Evolutionary conservation across 2,797 vertebrate species (phyloP).

Genomic region (Channallabes apus): DNA sequence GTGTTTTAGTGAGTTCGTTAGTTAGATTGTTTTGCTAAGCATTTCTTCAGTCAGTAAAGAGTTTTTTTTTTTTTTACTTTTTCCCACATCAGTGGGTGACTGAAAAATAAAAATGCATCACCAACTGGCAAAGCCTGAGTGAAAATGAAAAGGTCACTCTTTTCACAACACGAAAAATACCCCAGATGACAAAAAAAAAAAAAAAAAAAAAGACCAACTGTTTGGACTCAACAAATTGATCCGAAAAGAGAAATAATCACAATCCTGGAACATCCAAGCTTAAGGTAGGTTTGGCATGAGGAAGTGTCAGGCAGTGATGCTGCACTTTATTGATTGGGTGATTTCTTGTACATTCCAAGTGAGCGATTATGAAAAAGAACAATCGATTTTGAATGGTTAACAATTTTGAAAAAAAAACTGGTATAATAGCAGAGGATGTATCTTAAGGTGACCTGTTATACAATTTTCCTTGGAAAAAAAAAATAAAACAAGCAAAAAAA

Average conservation of each 20-base stretch:
- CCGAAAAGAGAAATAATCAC: neutral
- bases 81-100: neutral
- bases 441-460: too few species aligned
- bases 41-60: neutral
- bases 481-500: too few species aligned
- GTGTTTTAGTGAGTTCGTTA: neutral
- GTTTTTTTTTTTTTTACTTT: too few species aligned
- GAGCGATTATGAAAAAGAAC: too few species aligned
- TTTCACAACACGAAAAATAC: neutral
- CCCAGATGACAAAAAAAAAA: neutral
- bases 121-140: neutral
- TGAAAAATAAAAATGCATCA: neutral
- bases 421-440: too few species aligned
- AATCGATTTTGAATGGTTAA: too few species aligned
- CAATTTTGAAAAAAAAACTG: too few species aligned
- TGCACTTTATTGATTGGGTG: neutral
- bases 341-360: too few species aligned
- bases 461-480: too few species aligned
- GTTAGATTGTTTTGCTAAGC: neutral
- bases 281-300: neutral
- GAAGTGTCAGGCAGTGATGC: neutral
- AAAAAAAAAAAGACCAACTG: neutral
- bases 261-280: neutral
- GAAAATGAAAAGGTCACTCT: neutral
- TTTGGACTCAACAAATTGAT: neutral